These are phyloP conservation scores for Cactoblastis cactorum DNA, from an alignment of 2,888 invertebrate species.

Conservation along the genomic window DNA sequence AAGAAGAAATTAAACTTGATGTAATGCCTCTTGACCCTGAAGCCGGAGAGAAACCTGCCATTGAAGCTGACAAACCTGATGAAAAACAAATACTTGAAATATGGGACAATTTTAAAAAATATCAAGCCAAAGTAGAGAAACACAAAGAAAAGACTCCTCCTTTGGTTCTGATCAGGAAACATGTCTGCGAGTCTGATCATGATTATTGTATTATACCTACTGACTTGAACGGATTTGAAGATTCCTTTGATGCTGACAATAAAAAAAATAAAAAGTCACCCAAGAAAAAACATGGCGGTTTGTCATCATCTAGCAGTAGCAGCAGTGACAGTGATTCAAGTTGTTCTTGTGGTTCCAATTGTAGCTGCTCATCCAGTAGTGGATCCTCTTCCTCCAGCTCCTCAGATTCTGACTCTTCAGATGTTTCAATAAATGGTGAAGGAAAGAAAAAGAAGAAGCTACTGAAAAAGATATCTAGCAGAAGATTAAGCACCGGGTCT, in stretches of 20 bases:
- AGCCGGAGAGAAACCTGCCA: slow-evolving; percentile 42
- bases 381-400: slow-evolving; percentile 83
- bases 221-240: slow-evolving; percentile 68
- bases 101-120: slow-evolving; percentile 88
- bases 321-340: slow-evolving; percentile 87
- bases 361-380: slow-evolving; percentile 88
- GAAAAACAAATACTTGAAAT: slow-evolving; percentile 83
- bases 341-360: slow-evolving; percentile 90
- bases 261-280: slow-evolving; percentile 74
- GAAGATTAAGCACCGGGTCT: slow-evolving; percentile 69
- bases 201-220: slow-evolving; percentile 84
- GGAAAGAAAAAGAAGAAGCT: slow-evolving; percentile 68
- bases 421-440: slow-evolving; percentile 56
- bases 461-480: slow-evolving; percentile 52
- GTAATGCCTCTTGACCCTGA: slow-evolving; percentile 23
- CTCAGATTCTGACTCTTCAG: slow-evolving; percentile 70
- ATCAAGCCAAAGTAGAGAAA: slow-evolving; percentile 84
- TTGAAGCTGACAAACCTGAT: slow-evolving; percentile 71
- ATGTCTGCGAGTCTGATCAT: slow-evolving; percentile 84
- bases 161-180: slow-evolving; percentile 70
- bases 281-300: slow-evolving; percentile 67
- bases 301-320: slow-evolving; percentile 86
- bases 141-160: slow-evolving; percentile 68
- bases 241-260: slow-evolving; percentile 54
- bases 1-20: slow-evolving; percentile 29